Base-by-base conservation (phyloP, 2,113 vertebrate genomes). In the Cephalopterus ornatus region DNA sequence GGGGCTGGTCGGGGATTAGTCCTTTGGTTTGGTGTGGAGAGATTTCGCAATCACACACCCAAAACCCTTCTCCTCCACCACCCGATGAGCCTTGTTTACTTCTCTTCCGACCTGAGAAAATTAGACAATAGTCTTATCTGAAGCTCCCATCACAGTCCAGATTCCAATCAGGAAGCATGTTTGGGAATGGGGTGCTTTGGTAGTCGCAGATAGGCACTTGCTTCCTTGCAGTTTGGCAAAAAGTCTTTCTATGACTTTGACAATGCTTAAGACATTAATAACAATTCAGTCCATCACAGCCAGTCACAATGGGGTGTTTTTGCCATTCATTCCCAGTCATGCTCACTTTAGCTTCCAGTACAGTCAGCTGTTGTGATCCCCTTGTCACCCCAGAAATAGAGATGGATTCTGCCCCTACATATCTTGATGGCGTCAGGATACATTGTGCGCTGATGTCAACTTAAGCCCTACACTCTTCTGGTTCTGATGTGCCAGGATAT, bases 401-500 rank as follows among this genome's bases (percentile, higher is more conserved):
- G 26, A 32, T 11, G 9, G 22, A 46, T 53, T 75, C 70, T 82
- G 16, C 28, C 23, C 5, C 0, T 30, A 24, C 0, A 0, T 52
- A 37, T 67, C 46, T 67, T 11, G 6, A 10, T 59, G 23, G 28
- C 33, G 61, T 67, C 37, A 44, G 28, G 16, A 23, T 39, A 46
- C 15, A 3, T 17, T 37, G 33, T 46, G 37, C 3, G 2, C 59
- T 16, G 5, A 3, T 81, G 37, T 44, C 44, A 52, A 4, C 19
- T 46, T 39, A 74, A 81, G 52, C 28, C 6, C 46, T 59, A 30
- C 39, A 46, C 9, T 52, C 28, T 30, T n/a, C 8, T 67, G 16
- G 12, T 39, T 67, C 37, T 59, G 33, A 16, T 74, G 52, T 74
- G 33, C 61, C 16, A 82, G 66, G 44, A 23, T 8, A 23, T 44